These are phyloP conservation scores for Liposcelis brunnea DNA, from an alignment of 2,888 invertebrate genomes.

Conservation along the genomic window DNA sequence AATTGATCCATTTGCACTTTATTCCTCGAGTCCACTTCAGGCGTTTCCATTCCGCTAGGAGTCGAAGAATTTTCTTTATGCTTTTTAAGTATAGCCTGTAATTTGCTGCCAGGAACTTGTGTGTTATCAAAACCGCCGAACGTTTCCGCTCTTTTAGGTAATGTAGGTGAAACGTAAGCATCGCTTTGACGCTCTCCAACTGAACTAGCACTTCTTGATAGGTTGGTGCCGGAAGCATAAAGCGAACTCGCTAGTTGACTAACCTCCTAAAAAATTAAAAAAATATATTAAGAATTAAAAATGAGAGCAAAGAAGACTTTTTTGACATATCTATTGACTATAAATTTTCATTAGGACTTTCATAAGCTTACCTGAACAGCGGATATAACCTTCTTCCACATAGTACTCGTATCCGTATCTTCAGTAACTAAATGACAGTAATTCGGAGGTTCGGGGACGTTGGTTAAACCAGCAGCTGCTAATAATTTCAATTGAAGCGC, in stretches of 20 bases:
- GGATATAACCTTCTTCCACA: constrained; percentile 67
- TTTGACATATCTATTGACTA: neutral
- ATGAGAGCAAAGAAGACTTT: constrained; percentile 10
- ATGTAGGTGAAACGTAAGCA: constrained; percentile 64
- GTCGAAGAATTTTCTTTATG: constrained; percentile 7
- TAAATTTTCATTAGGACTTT: too few relatives aligned
- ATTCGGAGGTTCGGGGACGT: constrained; percentile 44
- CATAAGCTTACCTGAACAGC: constrained; percentile 43
- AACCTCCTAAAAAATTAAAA: constrained; percentile 41
- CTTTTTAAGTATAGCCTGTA: constrained; percentile 10
- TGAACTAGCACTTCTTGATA: constrained; percentile 82
- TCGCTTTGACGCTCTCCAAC: constrained; percentile 84
- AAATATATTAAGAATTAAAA: constrained; percentile 15
- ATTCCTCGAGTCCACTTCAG: neutral
- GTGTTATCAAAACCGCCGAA: constrained; percentile 83
- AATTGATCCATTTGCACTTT: constrained; percentile 22
- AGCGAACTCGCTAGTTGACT: constrained; percentile 54
- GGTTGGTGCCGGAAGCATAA: constrained; percentile 55
- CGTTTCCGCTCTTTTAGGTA: constrained; percentile 87
- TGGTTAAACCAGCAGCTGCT: constrained; percentile 39
- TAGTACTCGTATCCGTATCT: constrained; percentile 54
- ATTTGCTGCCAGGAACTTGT: constrained; percentile 7
- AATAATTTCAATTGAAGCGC: constrained; percentile 60
- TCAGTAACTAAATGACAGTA: constrained; percentile 59
- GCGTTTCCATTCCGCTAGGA: neutral